Evolutionary conservation across 2,888 invertebrate species (phyloP), one percentile per base, ranked within the genome.

Genomic region (Tethea ocularis): DNA sequence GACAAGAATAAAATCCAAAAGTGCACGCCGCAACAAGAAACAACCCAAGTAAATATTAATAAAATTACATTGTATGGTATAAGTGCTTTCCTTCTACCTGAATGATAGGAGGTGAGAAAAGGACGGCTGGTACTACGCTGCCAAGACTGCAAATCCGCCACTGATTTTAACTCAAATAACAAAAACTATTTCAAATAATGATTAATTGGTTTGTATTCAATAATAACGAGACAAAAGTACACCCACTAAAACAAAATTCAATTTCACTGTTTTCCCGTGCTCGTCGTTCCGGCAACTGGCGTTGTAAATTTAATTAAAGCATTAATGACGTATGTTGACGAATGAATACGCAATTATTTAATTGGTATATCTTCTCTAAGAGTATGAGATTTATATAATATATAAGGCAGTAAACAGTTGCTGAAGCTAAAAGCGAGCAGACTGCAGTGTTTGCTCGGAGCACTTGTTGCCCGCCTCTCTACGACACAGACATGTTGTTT

Each of bases 401-500:
- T 52, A 15, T 26, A 26, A 29, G 17, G 2, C 17, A 6, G 8
- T 33, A 54, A 33, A 33, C 22, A 22, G 13, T 13, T 33, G 13
- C 33, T 13, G 17, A 26, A 33, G 20, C 11, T 20, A 33, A 15
- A 22, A 60, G 56, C 61, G 63, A 63, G 61, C 54, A 61, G 26
- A 29, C 38, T 41, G 26, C 36, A 60, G 58, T 78, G 73, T 79
- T 77, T 78, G 67, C 69, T 57, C 62, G 63, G 67, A 72, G 67
- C 80, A 80, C 80, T 80, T 80, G 80, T 80, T 54, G 54, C 54
- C 33, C 17, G 54, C 20, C 20, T 17, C 20, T 46, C 17, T 13
- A 33, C 33, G 54, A 29, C 54, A 56, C 51, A 36, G 55, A 61
- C 61, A 63, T 76, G 80, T 80, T 80, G 80, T 80, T 80, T 77